A percentile compares a stretch with the other conserved stretches of the same genome.
These are phyloP conservation scores for Clepsis dumicolana DNA, from an alignment of 2,888 invertebrate species.

Conservation along the genomic window DNA sequence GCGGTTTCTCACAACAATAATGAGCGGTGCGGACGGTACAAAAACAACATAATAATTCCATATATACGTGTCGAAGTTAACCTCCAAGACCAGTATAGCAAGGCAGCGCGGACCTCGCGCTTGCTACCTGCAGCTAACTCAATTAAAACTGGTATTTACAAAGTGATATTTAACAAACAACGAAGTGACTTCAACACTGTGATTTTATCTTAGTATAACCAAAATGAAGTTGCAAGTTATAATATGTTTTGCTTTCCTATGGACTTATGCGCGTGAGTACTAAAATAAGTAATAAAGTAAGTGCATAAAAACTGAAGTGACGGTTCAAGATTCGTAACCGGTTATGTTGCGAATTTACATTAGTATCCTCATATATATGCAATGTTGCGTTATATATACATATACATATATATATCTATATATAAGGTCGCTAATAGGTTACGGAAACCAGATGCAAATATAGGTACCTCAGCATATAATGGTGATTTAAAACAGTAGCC, in stretches of 20 bases:
- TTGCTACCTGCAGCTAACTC: slow-evolving; percentile 9
- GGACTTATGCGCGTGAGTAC: slow-evolving; percentile 63
- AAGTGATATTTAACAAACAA: neutral
- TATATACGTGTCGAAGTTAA: slow-evolving; percentile 73
- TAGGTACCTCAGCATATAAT: too few relatives aligned
- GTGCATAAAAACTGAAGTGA: slow-evolving; percentile 17
- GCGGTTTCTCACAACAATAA: slow-evolving; percentile 11
- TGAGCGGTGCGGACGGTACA: slow-evolving; percentile 58
- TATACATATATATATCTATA: too few relatives aligned
- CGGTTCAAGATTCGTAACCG: slow-evolving; percentile 21
- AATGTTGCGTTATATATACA: neutral
- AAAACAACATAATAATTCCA: slow-evolving; percentile 61
- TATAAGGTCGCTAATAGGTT: neutral
- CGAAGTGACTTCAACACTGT: neutral
- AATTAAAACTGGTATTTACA: neutral
- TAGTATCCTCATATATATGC: slow-evolving; percentile 12
- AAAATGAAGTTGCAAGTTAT: slow-evolving; percentile 60
- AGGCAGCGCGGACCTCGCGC: slow-evolving; percentile 54
- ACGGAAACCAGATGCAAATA: too few relatives aligned
- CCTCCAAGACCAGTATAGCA: slow-evolving; percentile 76
- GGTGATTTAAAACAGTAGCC: too few relatives aligned
- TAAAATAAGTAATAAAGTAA: slow-evolving; percentile 36
- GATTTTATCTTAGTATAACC: slow-evolving; percentile 14
- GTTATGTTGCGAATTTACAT: slow-evolving; percentile 11
- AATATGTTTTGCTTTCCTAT: slow-evolving; percentile 60